Conservation (phyloP, 2,113 vertebrate genomes). For the Suricata suricatta region DNA sequence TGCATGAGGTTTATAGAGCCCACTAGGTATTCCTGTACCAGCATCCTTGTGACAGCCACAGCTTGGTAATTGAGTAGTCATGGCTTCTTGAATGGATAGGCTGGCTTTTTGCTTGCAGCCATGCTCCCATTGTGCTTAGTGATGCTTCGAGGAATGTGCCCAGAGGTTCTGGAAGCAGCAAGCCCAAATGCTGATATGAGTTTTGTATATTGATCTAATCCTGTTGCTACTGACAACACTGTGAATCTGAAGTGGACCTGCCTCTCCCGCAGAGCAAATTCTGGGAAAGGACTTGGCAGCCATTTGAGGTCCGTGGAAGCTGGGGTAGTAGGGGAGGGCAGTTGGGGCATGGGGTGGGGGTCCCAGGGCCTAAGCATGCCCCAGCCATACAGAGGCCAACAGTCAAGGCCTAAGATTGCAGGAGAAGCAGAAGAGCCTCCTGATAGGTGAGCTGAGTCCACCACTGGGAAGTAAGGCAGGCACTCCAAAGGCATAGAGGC, state of each 20-base stretch:
- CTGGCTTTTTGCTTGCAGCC: background rate
- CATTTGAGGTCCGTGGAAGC: background rate
- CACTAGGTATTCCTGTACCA: background rate
- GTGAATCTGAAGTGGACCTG: background rate
- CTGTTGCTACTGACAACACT: background rate
- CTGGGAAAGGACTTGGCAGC: background rate
- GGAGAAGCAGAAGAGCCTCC: background rate
- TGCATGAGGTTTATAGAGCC: background rate
- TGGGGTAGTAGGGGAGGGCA: rapidly evolving
- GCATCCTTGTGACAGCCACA: background rate
- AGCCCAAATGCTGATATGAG: background rate
- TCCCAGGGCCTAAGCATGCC: background rate
- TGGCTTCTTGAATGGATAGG: background rate
- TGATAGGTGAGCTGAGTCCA: background rate
- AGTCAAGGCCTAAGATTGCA: background rate
- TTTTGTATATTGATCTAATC: background rate
- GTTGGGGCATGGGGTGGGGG: too few relatives aligned
- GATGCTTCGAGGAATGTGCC: background rate
- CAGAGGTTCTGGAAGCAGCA: background rate
- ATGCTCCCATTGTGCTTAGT: background rate
- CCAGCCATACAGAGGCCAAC: background rate
- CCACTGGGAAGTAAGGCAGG: rapidly evolving
- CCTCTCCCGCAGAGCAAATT: too few relatives aligned
- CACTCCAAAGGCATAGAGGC: background rate
- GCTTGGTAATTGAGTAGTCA: background rate